These are phyloP conservation scores for Acanthurus tractus DNA, from an alignment of 2,797 vertebrate genomes.

Conservation along the genomic window DNA sequence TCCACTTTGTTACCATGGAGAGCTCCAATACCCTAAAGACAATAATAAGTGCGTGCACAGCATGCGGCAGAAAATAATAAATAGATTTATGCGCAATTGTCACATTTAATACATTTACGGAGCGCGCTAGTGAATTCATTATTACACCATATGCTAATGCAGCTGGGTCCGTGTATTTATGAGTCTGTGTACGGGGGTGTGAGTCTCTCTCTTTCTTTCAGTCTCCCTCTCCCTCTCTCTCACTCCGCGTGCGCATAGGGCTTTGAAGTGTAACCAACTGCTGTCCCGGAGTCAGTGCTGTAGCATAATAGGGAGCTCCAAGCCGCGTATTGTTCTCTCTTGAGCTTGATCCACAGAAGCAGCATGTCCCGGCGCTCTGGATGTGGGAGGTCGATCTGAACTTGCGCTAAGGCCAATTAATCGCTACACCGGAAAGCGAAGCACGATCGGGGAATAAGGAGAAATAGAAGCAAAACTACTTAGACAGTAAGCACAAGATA, in stretches of 20 bases:
- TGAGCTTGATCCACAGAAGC: constrained; percentile 42
- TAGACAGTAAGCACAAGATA: constrained; percentile 23
- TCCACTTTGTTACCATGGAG: constrained; percentile 80
- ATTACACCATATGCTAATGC: constrained; percentile 87
- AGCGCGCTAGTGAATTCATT: constrained; percentile 85
- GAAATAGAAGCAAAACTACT: neutral
- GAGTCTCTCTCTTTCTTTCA: neutral
- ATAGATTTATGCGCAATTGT: constrained; percentile 86
- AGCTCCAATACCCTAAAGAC: constrained; percentile 77
- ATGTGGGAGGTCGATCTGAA: constrained; percentile 59
- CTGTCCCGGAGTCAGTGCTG: constrained; percentile 68
- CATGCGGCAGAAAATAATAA: constrained; percentile 82
- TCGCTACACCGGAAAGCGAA: constrained; percentile 25
- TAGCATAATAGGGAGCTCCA: constrained; percentile 39
- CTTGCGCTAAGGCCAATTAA: constrained; percentile 58
- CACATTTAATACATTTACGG: constrained; percentile 86
- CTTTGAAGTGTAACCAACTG: constrained; percentile 76
- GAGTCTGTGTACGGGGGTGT: constrained; percentile 40
- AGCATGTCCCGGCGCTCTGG: constrained; percentile 47
- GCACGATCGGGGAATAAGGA: constrained; percentile 16
- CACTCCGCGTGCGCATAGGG: constrained; percentile 46
- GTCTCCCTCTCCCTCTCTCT: neutral
- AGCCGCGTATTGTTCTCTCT: constrained; percentile 68
- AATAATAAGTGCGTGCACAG: constrained; percentile 80
- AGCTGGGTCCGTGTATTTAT: constrained; percentile 78